These are phyloP conservation scores for Unio pictorum DNA, from an alignment of 2,888 invertebrate species.

Conservation along the genomic window DNA sequence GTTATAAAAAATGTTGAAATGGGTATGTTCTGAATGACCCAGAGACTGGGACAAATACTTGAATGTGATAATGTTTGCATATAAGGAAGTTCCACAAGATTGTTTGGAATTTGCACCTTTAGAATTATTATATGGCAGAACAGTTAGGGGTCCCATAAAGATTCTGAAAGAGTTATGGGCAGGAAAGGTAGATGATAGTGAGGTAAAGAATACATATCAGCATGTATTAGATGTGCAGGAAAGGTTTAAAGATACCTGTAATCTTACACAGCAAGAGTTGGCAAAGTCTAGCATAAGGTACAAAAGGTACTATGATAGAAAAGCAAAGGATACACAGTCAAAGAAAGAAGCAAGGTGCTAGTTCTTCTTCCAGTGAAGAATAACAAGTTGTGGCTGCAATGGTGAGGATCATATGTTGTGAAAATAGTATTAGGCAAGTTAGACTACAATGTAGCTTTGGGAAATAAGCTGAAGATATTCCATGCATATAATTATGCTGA, in stretches of 20 bases:
- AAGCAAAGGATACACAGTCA: conserved; percentile 14
- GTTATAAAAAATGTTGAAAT: conserved; percentile 18
- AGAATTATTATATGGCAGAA: too few relatives aligned
- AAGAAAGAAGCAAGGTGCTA: conserved; percentile 28
- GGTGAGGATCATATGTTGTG: conserved; percentile 27
- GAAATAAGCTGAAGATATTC: conserved; percentile 12
- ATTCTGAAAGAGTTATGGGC: conserved; percentile 17
- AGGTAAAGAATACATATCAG: conserved; percentile 27
- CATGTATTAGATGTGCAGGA: conserved; percentile 33
- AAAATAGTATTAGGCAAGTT: conserved; percentile 9
- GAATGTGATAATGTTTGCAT: too few relatives aligned
- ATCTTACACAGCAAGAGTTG: conserved; percentile 21
- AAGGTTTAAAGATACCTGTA: conserved; percentile 22
- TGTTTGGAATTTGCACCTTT: too few relatives aligned
- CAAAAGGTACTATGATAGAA: conserved; percentile 26
- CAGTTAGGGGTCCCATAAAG: conserved; percentile 6
- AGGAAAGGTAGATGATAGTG: conserved; percentile 5
- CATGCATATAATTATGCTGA: conserved; percentile 31
- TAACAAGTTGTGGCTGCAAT: conserved; percentile 38
- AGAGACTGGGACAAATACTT: too few relatives aligned
- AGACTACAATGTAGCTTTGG: conserved; percentile 22
- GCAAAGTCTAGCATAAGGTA: conserved; percentile 9
- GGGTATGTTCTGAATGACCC: conserved; percentile 13
- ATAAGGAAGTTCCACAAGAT: too few relatives aligned
- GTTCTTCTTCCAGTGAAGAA: conserved; percentile 36